Percentiles rank a stretch among this genome's conserved stretches.
Conservation (phyloP, 1,140 invertebrate species). For the Bombus huntii region DNA sequence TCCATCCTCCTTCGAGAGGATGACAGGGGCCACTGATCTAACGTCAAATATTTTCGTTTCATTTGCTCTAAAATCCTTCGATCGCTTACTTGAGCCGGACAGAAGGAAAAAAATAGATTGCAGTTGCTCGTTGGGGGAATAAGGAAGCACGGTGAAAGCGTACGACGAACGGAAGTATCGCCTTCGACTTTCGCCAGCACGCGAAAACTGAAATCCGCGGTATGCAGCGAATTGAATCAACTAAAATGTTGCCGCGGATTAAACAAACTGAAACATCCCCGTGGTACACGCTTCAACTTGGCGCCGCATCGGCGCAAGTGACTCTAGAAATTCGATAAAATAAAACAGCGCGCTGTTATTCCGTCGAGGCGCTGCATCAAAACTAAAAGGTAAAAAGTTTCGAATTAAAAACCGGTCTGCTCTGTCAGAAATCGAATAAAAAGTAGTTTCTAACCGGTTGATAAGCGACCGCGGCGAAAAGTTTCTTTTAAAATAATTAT, state of each 20-base stretch:
- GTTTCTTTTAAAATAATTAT: not conserved
- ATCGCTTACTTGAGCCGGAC: not conserved
- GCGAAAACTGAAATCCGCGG: not conserved
- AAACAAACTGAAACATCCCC: constrained; percentile 4
- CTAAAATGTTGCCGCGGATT: not conserved
- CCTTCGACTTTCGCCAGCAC: not conserved
- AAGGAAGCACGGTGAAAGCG: too few relatives aligned
- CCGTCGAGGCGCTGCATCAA: not conserved
- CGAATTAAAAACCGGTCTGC: constrained; percentile 6
- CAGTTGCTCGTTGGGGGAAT: too few relatives aligned
- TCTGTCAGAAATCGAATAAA: not conserved
- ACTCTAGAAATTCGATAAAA: not conserved
- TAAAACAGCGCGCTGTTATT: not conserved
- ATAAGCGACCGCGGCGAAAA: not conserved
- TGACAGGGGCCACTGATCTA: not conserved
- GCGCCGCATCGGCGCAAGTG: not conserved
- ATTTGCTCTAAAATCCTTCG: not conserved
- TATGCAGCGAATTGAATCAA: not conserved
- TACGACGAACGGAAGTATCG: not conserved
- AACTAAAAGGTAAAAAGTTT: not conserved
- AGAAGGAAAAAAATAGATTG: not conserved
- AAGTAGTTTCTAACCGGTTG: not conserved
- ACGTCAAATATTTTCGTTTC: constrained; percentile 20
- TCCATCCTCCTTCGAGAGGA: not conserved
- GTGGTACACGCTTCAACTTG: not conserved